Base-by-base conservation (phyloP, 1,140 invertebrate species). In the Nephila pilipes region DNA sequence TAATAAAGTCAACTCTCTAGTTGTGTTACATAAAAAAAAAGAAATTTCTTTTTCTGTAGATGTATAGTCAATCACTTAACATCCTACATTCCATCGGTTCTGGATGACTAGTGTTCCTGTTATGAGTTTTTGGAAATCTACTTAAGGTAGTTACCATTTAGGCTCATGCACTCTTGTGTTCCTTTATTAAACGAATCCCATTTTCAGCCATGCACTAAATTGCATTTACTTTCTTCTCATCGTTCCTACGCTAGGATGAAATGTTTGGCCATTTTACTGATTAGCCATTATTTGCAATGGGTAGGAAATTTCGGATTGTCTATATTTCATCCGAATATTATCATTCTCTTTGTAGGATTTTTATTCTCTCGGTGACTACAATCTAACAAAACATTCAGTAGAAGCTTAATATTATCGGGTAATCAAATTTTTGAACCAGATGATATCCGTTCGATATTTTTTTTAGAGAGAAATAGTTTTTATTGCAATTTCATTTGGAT, bases 271-370 rank as follows among this genome's bases (percentile, higher is more conserved):
- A 75, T 75, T 75, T 75, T 75, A 75, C 69, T 75, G 69, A 75
- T 75, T 75, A 75, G 69, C 69, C 16, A 75, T 75, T 75, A 75
- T 75, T 75, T 75, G 29, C 69, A 75, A 75, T 36, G 32, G 69
- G 32, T 32, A 75, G 69, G 16, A 75, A 18, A 18, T 75, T 75
- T 75, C 29, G 32, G 29, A 36, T 75, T 18, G 69, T 36, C 69
- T 75, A 32, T 75, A 32, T 75, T 75, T 75, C 69, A 32, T 75
- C 69, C 29, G 29, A 75, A 75, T 75, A 32, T 20, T 75, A 75
- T 20, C 5, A 32, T 75, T 75, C 18, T 14, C 12, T 75, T 36
- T 18, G 29, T 20, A 75, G 29, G 63, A 65, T 65, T 75, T 75
- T 75, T 75, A 75, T 29, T 75, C 29, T 18, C 32, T 16, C 29